Base-by-base conservation (phyloP, 2,888 invertebrate species). In the Latheticus oryzae region DNA sequence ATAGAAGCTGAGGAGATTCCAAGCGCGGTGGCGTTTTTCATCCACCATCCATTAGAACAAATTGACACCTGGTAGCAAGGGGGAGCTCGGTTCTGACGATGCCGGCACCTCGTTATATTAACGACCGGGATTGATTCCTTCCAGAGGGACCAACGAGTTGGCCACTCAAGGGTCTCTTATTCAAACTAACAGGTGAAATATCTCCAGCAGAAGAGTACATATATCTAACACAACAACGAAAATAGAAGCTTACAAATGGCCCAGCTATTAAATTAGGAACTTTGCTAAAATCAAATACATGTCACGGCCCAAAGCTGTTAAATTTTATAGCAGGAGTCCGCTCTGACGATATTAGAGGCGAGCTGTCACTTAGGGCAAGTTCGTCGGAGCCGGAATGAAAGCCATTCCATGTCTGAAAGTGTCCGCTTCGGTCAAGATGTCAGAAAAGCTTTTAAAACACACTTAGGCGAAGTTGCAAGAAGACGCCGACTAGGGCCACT, bases 381-480 rank as follows among this genome's bases (percentile, higher is more conserved):
- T 67, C 65, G 63, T 56, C 62, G 63, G 62, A 57, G 66, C 65
- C 67, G 69, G 73, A 76, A 76, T 78, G 78, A 79, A 79, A 79
- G 79, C 79, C 73, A 76, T 80, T 80, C 71, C 79, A 71, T 80
- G 79, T 80, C 77, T 76, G 75, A 68, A 73, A 75, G 74, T 76
- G 78, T 78, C 79, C 78, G 79, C 74, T 75, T 78, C 76, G 80
- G 78, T 79, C 79, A 79, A 79, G 79, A 79, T 79, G 80, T 79
- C 79, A 79, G 77, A 75, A 78, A 79, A 78, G 79, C 79, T 80
- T 80, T 80, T 79, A 80, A 79, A 79, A 77, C 78, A 77, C 78
- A 76, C 73, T 76, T 75, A 75, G 68, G 61, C 62, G 65, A 56
- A 70, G 58, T 60, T 63, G 43, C 45, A 40, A 38, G 56, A 51